Evolutionary conservation across 2,113 vertebrate genomes (phyloP).

Genomic region (Percina caprodes): DNA sequence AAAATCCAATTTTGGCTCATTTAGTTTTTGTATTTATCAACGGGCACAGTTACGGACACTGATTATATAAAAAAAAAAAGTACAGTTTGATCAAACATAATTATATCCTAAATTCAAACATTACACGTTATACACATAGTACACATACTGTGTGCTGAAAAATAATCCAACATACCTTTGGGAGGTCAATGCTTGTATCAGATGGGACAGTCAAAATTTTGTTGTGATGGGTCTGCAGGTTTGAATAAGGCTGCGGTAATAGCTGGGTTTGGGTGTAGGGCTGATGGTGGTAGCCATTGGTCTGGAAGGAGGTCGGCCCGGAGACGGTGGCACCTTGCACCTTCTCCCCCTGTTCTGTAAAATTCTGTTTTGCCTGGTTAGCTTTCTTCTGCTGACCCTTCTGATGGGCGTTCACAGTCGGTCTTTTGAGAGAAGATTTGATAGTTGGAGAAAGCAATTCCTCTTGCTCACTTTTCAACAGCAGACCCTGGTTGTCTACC

Average conservation of each 20-base stretch:
- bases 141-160: background rate
- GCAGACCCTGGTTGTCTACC: constrained; percentile 51
- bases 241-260: constrained; percentile 19
- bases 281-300: constrained; percentile 23
- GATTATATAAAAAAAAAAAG: constrained; percentile 1
- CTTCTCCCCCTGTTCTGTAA: constrained; percentile 10
- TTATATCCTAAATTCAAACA: background rate
- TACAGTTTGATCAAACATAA: background rate
- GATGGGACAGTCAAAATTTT: constrained; percentile 2
- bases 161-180: constrained; percentile 51
- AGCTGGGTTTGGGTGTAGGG: constrained; percentile 35
- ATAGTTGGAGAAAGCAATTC: constrained; percentile 11
- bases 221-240: constrained; percentile 5
- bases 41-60: accelerated
- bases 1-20: background rate
- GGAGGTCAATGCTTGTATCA: background rate
- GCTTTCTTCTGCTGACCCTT: constrained; percentile 30
- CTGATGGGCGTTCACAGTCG: constrained; percentile 52
- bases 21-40: background rate
- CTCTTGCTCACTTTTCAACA: constrained; percentile 43
- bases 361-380: constrained; percentile 31
- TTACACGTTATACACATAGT: background rate
- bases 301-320: constrained; percentile 27
- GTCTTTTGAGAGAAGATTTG: constrained; percentile 56
- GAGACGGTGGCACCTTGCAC: constrained; percentile 4